A percentile compares a stretch with the other conserved stretches of the same genome.
Conservation (phyloP, 2,797 vertebrate species). For the Coranthus polyacanthus region DNA sequence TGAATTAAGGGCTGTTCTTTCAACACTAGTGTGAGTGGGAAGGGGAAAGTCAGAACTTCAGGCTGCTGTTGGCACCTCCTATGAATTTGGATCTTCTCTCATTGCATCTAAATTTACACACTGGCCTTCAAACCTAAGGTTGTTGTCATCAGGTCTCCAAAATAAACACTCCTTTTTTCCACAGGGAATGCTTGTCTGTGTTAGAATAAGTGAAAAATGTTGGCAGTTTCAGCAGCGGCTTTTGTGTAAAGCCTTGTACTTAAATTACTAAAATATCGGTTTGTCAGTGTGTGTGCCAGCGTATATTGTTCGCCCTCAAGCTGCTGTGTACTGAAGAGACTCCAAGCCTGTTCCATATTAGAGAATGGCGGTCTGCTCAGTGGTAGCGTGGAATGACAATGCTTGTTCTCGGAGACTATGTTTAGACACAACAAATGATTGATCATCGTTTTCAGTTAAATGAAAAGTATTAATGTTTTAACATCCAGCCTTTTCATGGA, state of each 20-base stretch:
- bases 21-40: slow-evolving; percentile 74
- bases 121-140: slow-evolving; percentile 86
- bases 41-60: slow-evolving; percentile 77
- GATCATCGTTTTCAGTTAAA: not conserved
- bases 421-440: slow-evolving; percentile 15
- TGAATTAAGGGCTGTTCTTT: slow-evolving; percentile 78
- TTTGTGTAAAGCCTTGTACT: slow-evolving; percentile 71
- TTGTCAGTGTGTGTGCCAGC: slow-evolving; percentile 46
- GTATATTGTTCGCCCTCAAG: slow-evolving; percentile 63
- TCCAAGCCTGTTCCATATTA: slow-evolving; percentile 30
- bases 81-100: slow-evolving; percentile 87
- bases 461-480: not conserved
- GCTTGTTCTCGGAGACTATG: not conserved
- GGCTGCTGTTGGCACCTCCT: slow-evolving; percentile 82
- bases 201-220: slow-evolving; percentile 82
- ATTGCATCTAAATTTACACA: slow-evolving; percentile 88
- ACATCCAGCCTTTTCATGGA: no score
- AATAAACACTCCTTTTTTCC: slow-evolving; percentile 83
- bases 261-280: slow-evolving; percentile 63
- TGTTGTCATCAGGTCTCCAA: slow-evolving; percentile 88
- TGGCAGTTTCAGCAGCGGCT: slow-evolving; percentile 76
- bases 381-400: slow-evolving; percentile 33
- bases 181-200: slow-evolving; percentile 73
- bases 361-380: slow-evolving; percentile 32
- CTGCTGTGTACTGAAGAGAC: slow-evolving; percentile 30